A percentile compares a stretch with the other conserved stretches of the same genome.
These are phyloP conservation scores for Myotis lucifugus DNA, from an alignment of 2,113 vertebrate genomes.

Conservation along the genomic window DNA sequence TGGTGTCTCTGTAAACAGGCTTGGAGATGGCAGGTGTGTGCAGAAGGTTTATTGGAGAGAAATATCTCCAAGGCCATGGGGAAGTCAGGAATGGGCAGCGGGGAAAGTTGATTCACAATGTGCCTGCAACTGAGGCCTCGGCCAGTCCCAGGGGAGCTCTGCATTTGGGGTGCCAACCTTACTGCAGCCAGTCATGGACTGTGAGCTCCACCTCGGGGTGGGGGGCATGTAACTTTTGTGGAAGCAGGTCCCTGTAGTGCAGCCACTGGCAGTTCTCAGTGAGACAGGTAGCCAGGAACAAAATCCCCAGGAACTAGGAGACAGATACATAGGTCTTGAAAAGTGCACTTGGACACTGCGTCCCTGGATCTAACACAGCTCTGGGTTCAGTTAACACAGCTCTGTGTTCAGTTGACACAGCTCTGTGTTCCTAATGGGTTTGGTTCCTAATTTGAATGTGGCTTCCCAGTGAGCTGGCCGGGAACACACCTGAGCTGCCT, in stretches of 20 bases:
- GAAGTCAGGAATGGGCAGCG: background rate
- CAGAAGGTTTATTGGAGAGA: background rate
- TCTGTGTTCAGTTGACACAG: background rate
- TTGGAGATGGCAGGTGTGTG: background rate
- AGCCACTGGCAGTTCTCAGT: background rate
- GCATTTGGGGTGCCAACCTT: background rate
- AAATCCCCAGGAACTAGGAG: background rate
- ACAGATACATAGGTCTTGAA: background rate
- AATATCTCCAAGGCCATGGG: background rate
- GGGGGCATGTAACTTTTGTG: background rate
- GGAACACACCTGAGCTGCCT: background rate
- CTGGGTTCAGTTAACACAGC: background rate
- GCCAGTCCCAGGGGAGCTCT: background rate
- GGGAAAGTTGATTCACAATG: background rate
- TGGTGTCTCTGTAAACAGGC: background rate
- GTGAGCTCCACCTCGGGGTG: background rate
- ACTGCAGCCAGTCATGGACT: background rate
- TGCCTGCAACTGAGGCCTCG: background rate
- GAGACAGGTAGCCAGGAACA: background rate
- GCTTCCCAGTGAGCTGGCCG: background rate
- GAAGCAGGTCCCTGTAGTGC: background rate
- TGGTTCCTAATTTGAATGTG: background rate
- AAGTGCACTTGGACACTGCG: background rate
- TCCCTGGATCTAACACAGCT: background rate
- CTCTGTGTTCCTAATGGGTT: background rate